Conservation (phyloP, 1,140 invertebrate genomes). For the Metopolophium dirhodum region DNA sequence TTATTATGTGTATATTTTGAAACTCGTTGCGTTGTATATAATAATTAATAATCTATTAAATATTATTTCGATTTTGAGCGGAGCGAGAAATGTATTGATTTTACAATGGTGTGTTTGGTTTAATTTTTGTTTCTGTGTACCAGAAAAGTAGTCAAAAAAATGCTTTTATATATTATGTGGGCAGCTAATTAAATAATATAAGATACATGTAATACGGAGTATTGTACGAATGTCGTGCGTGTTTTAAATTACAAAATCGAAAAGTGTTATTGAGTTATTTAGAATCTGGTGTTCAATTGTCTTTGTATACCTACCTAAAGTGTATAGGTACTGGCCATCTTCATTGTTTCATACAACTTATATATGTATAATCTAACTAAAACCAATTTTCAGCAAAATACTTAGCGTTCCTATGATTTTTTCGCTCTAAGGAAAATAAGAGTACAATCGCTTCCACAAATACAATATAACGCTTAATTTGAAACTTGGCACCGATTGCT, state of each 20-base stretch:
- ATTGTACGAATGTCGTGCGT: neutral
- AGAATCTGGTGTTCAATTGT: neutral
- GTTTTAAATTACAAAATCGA: neutral
- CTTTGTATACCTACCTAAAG: neutral
- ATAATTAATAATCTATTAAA: neutral
- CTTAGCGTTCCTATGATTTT: slow-evolving; percentile 19
- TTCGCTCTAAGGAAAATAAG: neutral
- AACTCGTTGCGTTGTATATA: neutral
- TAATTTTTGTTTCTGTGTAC: too few species aligned
- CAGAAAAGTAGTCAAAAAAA: too few species aligned
- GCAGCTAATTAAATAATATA: neutral
- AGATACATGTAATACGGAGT: too few species aligned
- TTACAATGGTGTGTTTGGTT: too few species aligned
- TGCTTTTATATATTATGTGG: neutral
- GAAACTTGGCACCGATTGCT: slow-evolving; percentile 44
- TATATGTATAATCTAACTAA: neutral
- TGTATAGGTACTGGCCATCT: neutral
- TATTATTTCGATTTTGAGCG: too few species aligned
- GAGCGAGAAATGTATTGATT: too few species aligned
- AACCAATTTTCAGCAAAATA: slow-evolving; percentile 19
- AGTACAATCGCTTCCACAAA: neutral
- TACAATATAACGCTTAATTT: slow-evolving; percentile 37
- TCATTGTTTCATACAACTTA: neutral
- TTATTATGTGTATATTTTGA: neutral
- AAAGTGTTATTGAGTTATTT: neutral